These are phyloP conservation scores for Laspeyria flexula DNA, from an alignment of 2,888 invertebrate species.

Conservation along the genomic window DNA sequence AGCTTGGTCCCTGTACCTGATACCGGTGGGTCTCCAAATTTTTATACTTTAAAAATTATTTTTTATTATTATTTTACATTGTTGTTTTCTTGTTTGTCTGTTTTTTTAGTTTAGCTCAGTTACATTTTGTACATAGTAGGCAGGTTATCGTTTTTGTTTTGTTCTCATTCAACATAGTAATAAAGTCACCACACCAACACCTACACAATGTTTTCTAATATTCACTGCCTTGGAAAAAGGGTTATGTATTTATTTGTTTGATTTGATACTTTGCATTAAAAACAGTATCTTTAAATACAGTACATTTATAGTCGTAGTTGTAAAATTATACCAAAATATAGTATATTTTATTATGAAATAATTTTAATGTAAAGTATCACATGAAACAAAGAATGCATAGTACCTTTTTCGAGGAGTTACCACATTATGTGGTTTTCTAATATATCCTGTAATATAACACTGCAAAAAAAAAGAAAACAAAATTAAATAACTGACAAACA, in stretches of 20 bases:
- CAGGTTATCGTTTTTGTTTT: too few species aligned
- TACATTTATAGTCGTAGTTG: neutral
- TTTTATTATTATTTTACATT: too few species aligned
- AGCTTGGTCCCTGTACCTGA: too few species aligned
- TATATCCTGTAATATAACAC: constrained; percentile 25
- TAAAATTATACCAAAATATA: too few species aligned
- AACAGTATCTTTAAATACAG: neutral
- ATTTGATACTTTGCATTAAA: constrained; percentile 17
- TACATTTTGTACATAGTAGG: too few species aligned
- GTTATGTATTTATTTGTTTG: constrained; percentile 8
- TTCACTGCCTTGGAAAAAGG: neutral
- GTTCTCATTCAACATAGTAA: too few species aligned
- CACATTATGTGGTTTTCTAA: constrained; percentile 13
- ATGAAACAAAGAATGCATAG: constrained; percentile 7
- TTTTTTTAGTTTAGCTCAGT: too few species aligned
- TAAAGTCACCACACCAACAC: constrained; percentile 4
- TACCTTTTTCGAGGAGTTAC: constrained; percentile 11
- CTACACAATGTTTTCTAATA: constrained; percentile 5
- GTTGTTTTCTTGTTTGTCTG: too few species aligned
- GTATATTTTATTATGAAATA: neutral
- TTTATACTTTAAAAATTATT: too few species aligned
- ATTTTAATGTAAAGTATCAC: constrained; percentile 19
- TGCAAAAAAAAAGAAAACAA: constrained; percentile 18
- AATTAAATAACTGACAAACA: constrained; percentile 15
- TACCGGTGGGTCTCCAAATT: too few species aligned